phyloP scores from a whole-genome alignment of 1,140 invertebrate species.

The Ctenoplectra terminalis region DNA sequence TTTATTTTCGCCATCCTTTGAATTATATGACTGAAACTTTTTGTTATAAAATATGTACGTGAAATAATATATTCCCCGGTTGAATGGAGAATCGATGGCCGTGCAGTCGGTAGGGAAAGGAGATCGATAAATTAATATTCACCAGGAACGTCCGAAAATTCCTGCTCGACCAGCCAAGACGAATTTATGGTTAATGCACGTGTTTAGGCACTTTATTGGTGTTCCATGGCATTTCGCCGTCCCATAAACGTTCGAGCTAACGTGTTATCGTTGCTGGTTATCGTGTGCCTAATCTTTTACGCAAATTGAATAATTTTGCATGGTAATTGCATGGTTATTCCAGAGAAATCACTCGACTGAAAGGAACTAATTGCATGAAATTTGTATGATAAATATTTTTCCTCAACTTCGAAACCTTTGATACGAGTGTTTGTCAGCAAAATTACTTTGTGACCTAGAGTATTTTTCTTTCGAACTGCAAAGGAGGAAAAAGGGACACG shows the following conservation, averaged over 20 bases:
- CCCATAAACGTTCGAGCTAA: not conserved
- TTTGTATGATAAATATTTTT: too few species aligned
- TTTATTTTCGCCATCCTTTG: not conserved
- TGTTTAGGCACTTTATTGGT: constrained; percentile 26
- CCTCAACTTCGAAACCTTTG: too few species aligned
- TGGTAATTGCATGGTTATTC: not conserved
- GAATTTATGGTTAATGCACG: constrained; percentile 7
- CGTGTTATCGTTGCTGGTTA: not conserved
- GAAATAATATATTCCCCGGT: not conserved
- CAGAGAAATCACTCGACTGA: not conserved
- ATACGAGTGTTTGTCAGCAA: too few species aligned
- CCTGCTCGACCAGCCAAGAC: not conserved
- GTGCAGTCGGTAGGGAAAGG: not conserved
- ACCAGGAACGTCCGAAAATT: not conserved
- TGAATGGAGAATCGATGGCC: not conserved
- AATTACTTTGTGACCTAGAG: too few species aligned
- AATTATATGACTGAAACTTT: not conserved
- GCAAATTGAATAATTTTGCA: not conserved
- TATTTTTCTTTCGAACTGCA: not conserved
- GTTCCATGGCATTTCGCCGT: not conserved
- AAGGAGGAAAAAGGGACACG: not conserved
- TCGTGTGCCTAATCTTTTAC: not conserved
- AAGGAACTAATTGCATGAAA: too few species aligned
- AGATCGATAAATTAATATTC: constrained; percentile 26
- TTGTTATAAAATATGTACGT: not conserved